These are phyloP conservation scores for Lagodon rhomboides DNA, from an alignment of 2,797 vertebrate genomes.

Conservation along the genomic window DNA sequence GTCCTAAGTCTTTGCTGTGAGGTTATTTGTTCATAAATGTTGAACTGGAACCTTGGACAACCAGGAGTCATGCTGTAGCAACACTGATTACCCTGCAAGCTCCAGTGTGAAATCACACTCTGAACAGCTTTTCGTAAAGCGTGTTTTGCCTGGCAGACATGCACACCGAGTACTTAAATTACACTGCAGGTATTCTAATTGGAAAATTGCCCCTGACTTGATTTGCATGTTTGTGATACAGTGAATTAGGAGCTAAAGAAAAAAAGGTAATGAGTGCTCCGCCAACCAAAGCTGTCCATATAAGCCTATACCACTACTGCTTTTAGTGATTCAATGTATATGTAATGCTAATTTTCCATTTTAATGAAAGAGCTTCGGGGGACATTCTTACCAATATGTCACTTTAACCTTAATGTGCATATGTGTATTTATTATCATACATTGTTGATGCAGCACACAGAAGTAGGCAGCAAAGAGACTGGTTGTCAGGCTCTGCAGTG, in stretches of 20 bases:
- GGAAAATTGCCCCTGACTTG: slow-evolving; percentile 34
- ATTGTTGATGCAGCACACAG: slow-evolving; percentile 24
- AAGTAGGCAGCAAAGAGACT: slow-evolving; percentile 3
- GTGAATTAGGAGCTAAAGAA: slow-evolving; percentile 13
- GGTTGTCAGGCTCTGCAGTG: not conserved
- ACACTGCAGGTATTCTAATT: slow-evolving; percentile 42
- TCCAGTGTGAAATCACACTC: slow-evolving; percentile 18
- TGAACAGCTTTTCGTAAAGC: slow-evolving; percentile 13
- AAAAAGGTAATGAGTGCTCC: not conserved
- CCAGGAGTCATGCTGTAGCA: slow-evolving; percentile 7
- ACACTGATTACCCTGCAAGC: not conserved
- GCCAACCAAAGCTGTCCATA: not conserved
- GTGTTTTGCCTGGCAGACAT: slow-evolving; percentile 16
- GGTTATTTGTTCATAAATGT: not conserved
- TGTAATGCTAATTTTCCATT: slow-evolving; percentile 2
- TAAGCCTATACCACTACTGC: not conserved
- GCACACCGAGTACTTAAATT: slow-evolving; percentile 21
- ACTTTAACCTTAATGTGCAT: not conserved
- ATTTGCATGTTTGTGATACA: slow-evolving; percentile 44
- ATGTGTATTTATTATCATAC: slow-evolving; percentile 6
- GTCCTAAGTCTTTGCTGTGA: not conserved
- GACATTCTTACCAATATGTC: too few relatives aligned
- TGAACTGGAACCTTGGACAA: not conserved
- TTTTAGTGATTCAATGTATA: not conserved
- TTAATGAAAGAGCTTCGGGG: not conserved